Percentiles rank a stretch among this genome's conserved stretches.
Conservation (phyloP, 2,888 invertebrate genomes). For the Trilocha varians region DNA sequence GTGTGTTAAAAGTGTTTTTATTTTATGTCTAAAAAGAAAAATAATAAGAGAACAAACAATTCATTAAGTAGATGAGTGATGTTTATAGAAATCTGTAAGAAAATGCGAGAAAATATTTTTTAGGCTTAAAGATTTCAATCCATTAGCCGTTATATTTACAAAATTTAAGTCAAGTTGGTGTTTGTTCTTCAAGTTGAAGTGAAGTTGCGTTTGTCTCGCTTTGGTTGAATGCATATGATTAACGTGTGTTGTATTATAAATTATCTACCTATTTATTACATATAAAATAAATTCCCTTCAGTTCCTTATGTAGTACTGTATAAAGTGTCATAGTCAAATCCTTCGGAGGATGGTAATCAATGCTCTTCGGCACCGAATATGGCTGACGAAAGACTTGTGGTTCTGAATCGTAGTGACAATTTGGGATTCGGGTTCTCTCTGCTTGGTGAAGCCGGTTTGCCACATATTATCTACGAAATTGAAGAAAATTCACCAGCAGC, state of each 20-base stretch:
- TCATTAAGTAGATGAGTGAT: too few relatives aligned
- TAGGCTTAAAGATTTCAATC: too few relatives aligned
- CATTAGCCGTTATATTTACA: too few relatives aligned
- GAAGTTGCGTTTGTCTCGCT: constrained; percentile 39
- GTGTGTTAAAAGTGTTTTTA: too few relatives aligned
- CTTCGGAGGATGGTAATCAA: constrained; percentile 55
- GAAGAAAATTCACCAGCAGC: constrained; percentile 95
- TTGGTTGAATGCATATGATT: constrained; percentile 65
- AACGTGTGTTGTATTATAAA: constrained; percentile 53
- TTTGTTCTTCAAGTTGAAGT: too few relatives aligned
- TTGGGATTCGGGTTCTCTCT: constrained; percentile 93
- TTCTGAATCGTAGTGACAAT: constrained; percentile 89
- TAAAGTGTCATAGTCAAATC: constrained; percentile 49
- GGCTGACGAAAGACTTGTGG: constrained; percentile 93
- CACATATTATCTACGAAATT: constrained; percentile 94
- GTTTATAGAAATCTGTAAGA: too few relatives aligned
- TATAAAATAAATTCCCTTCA: constrained; percentile 29
- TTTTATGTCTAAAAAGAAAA: too few relatives aligned
- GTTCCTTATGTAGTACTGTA: constrained; percentile 35
- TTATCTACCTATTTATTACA: constrained; percentile 43
- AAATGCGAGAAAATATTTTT: too few relatives aligned
- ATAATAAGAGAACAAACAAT: too few relatives aligned
- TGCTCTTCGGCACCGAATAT: constrained; percentile 75
- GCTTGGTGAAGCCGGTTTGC: constrained; percentile 91
- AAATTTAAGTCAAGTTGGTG: too few relatives aligned